Conservation (phyloP, 30 jellyfish, hydroid and myxozoan genomes). For the Rhopilema esculentum region DNA sequence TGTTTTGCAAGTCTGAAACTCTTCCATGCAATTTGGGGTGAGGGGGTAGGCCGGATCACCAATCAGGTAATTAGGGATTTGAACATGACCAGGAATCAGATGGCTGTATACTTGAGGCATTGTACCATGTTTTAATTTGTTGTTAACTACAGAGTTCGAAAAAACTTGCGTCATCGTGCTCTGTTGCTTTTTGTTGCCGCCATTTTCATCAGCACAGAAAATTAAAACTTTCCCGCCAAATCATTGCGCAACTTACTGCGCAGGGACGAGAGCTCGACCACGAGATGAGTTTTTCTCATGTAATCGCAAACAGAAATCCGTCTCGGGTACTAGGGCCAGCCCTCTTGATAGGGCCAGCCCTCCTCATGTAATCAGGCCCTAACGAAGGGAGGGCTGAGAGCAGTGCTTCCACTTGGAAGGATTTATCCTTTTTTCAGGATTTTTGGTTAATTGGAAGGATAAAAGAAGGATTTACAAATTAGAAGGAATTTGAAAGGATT, state of each 20-base stretch:
- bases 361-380: too few species aligned
- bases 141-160: slow-evolving; percentile 45
- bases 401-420: slow-evolving; percentile 26
- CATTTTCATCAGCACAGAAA: too few species aligned
- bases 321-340: too few species aligned
- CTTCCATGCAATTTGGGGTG: slow-evolving; percentile 74
- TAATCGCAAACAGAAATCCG: too few species aligned
- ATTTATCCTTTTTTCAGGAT: slow-evolving; percentile 18
- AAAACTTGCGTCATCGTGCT: slow-evolving; percentile 55
- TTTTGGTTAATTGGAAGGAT: slow-evolving; percentile 8
- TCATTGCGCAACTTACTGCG: too few species aligned
- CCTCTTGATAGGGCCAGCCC: too few species aligned
- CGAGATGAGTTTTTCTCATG: too few species aligned
- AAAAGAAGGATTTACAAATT: not conserved
- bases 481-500: not conserved
- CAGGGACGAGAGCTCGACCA: too few species aligned
- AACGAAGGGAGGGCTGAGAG: too few species aligned
- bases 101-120: slow-evolving; percentile 12
- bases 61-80: too few species aligned
- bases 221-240: too few species aligned
- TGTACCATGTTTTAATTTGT: slow-evolving; percentile 8
- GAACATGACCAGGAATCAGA: slow-evolving; percentile 26
- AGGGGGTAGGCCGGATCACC: slow-evolving; percentile 88
- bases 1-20: slow-evolving; percentile 43
- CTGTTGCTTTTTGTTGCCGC: too few species aligned